phyloP scores from a whole-genome alignment of 2,888 invertebrate species.

The Tenodera sinensis region DNA sequence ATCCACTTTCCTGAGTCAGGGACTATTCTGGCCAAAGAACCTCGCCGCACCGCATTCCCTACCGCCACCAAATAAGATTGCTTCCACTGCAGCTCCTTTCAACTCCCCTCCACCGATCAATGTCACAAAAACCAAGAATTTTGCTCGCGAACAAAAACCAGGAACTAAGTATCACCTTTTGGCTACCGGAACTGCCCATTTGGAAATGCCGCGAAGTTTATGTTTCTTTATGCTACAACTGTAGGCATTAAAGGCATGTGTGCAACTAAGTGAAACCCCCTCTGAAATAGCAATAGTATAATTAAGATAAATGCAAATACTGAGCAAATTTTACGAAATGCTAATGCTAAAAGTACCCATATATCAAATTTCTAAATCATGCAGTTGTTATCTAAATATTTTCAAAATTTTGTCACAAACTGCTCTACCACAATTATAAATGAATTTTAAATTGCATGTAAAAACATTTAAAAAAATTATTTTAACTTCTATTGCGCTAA shows the following conservation, averaged over 20 bases:
- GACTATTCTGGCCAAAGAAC: constrained; percentile 22
- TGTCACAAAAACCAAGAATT: constrained; percentile 1
- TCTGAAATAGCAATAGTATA: no score
- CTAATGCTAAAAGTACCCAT: no score
- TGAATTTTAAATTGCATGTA: no score
- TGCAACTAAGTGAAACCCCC: neutral
- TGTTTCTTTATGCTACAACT: neutral
- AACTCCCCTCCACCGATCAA: neutral
- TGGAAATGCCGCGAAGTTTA: neutral
- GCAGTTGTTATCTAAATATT: no score
- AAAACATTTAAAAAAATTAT: no score
- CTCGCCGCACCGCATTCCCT: constrained; percentile 29
- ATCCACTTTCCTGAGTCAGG: neutral
- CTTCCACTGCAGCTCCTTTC: neutral
- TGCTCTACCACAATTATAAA: no score
- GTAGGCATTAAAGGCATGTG: neutral
- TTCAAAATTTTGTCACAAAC: no score
- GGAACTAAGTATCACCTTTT: neutral
- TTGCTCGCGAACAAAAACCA: neutral
- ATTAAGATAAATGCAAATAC: no score
- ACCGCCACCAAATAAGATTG: constrained; percentile 26
- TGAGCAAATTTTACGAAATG: no score
- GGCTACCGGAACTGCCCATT: neutral
- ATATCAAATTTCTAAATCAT: no score
- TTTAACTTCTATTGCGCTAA: no score